These are phyloP conservation scores for Hemibagrus guttatus DNA, from an alignment of 2,797 vertebrate genomes.

Conservation along the genomic window DNA sequence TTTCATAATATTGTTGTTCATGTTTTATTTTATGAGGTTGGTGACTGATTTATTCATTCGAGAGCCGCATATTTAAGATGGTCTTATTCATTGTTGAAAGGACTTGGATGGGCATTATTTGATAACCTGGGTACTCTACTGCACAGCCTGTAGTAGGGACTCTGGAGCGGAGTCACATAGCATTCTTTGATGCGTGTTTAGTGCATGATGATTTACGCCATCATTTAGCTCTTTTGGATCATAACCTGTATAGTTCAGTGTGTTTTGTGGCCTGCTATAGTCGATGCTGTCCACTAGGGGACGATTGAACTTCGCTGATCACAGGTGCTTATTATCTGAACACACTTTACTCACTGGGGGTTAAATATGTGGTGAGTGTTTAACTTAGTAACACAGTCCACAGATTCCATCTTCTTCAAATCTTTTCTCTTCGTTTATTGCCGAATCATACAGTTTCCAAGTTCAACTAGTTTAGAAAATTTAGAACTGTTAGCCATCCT, in stretches of 20 bases:
- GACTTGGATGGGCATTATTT: background rate
- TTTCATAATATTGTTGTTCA: background rate
- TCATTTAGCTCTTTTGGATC: background rate
- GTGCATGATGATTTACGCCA: background rate
- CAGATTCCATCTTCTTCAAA: background rate
- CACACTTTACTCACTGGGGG: background rate
- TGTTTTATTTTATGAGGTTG: background rate
- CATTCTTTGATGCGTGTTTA: background rate
- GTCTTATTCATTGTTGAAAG: background rate
- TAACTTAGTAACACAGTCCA: background rate
- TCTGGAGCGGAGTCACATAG: background rate
- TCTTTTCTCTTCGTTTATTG: background rate
- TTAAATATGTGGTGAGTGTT: background rate
- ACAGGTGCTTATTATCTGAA: conserved; percentile 7
- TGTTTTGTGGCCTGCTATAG: background rate
- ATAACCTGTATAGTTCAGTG: background rate
- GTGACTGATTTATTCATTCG: background rate
- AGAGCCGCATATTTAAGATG: background rate
- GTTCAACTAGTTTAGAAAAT: background rate
- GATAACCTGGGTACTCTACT: too few species aligned
- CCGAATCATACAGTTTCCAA: background rate
- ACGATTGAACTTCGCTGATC: background rate
- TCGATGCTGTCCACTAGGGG: conserved; percentile 4
- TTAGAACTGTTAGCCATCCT: background rate
- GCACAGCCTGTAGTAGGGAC: too few species aligned